phyloP scores from a whole-genome alignment of 2,113 vertebrate species.

The Ptychochromis oligacanthus region DNA sequence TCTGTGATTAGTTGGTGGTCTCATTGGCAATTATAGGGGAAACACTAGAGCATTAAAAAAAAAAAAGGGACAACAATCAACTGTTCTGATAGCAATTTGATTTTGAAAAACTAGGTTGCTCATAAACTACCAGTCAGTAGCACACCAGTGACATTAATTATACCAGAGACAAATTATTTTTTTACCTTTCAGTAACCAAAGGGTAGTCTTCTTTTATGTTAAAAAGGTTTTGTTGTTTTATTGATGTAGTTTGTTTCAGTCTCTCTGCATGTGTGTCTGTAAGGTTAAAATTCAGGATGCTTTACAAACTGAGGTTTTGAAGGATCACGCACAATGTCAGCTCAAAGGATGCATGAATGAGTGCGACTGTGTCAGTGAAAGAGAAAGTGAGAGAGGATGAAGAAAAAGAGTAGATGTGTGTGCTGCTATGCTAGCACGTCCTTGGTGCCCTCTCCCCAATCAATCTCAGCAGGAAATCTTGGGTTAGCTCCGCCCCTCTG shows the following conservation, averaged over 20 bases:
- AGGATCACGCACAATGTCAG: constrained; percentile 60
- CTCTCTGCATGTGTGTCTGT: neutral
- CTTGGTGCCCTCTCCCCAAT: constrained; percentile 71
- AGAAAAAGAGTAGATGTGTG: constrained; percentile 8
- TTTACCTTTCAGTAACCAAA: too few species aligned
- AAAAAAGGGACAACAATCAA: neutral
- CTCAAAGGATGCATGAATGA: constrained; percentile 59
- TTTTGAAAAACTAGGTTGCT: neutral
- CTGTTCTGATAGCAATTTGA: neutral
- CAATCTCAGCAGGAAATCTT: constrained; percentile 77
- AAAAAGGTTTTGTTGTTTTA: neutral
- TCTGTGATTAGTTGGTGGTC: neutral
- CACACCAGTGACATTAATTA: neutral
- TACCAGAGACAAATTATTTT: neutral
- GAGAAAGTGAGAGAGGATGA: neutral
- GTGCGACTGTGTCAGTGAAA: constrained; percentile 14
- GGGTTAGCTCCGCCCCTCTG: constrained; percentile 73
- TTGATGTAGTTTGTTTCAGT: neutral
- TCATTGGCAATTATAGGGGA: neutral
- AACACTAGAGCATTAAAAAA: neutral
- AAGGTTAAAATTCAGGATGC: constrained; percentile 55
- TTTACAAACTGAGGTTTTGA: constrained; percentile 44
- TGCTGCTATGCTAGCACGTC: constrained; percentile 65
- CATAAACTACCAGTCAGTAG: neutral
- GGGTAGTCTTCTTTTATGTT: neutral